Evolutionary conservation across 1,140 invertebrate species (phyloP).

Genomic region (Parasteatoda tepidariorum): DNA sequence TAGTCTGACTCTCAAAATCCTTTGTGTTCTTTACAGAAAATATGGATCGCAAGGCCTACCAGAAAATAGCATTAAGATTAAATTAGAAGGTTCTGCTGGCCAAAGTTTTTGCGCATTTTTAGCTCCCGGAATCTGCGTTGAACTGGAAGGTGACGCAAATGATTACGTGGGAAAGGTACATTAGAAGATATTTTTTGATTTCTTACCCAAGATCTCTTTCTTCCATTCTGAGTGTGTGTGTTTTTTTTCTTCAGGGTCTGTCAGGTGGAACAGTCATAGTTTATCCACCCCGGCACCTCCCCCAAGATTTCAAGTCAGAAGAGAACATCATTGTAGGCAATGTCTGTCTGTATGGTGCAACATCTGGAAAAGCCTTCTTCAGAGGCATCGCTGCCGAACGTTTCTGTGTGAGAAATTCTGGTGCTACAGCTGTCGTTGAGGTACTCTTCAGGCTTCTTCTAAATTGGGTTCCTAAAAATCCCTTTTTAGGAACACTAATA

Average conservation of each 20-base stretch:
- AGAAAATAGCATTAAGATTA: conserved; percentile 85
- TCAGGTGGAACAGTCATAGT: conserved; percentile 96
- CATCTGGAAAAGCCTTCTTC: conserved; percentile 93
- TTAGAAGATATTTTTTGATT: background rate
- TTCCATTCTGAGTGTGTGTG: background rate
- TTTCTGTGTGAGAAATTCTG: conserved; percentile 98
- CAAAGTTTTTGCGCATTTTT: conserved; percentile 99
- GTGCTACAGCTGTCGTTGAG: conserved; percentile 89
- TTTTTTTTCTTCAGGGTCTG: conserved; percentile 77
- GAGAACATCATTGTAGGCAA: conserved; percentile 98
- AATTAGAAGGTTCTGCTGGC: conserved; percentile 92
- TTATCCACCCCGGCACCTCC: conserved; percentile 87
- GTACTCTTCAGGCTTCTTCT: too few relatives aligned
- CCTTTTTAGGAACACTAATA: too few relatives aligned
- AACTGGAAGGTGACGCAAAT: conserved; percentile 96
- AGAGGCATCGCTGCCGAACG: conserved; percentile 96
- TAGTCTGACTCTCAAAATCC: too few relatives aligned
- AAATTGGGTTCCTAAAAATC: too few relatives aligned
- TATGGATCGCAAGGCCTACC: conserved; percentile 90
- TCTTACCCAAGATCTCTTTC: too few relatives aligned
- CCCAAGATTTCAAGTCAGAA: conserved; percentile 83
- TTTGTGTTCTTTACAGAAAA: conserved; percentile 77
- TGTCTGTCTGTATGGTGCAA: conserved; percentile 97
- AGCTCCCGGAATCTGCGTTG: conserved; percentile 87
- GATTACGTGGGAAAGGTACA: conserved; percentile 93